These are phyloP conservation scores for Acrobasis repandana DNA, from an alignment of 2,888 invertebrate genomes.

Conservation along the genomic window DNA sequence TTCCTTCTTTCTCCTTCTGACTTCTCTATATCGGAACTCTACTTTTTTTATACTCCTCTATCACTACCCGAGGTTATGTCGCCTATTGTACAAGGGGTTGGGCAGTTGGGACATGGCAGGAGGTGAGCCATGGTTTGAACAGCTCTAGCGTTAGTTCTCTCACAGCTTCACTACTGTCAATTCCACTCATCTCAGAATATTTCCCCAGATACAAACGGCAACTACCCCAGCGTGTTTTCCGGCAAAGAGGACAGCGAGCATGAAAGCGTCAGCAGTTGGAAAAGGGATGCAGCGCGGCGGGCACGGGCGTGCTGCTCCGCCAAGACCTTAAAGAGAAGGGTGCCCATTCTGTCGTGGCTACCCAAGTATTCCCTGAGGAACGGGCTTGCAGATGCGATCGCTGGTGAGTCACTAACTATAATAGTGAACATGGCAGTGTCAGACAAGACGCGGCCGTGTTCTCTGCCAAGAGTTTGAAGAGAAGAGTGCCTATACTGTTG, in stretches of 20 bases:
- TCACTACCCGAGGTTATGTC: too few species aligned
- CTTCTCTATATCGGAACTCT: too few species aligned
- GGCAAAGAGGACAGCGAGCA: conserved; percentile 34
- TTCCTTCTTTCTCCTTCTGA: too few species aligned
- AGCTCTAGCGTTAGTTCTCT: too few species aligned
- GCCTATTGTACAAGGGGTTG: too few species aligned
- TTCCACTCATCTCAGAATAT: not conserved
- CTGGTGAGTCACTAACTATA: conserved; percentile 75
- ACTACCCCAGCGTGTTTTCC: conserved; percentile 49
- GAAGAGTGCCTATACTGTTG: conserved; percentile 85
- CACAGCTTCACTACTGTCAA: too few species aligned
- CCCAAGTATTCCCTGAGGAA: conserved; percentile 85
- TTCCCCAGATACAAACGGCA: conserved; percentile 52
- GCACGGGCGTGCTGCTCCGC: conserved; percentile 81
- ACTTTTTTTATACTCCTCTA: too few species aligned
- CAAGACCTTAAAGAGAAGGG: conserved; percentile 83
- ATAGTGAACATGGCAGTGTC: conserved; percentile 18
- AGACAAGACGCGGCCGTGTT: conserved; percentile 76
- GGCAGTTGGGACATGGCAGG: too few species aligned
- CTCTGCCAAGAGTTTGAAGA: conserved; percentile 84
- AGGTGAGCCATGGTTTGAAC: too few species aligned
- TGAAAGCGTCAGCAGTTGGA: conserved; percentile 48
- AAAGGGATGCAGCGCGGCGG: conserved; percentile 58
- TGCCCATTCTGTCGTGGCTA: conserved; percentile 87
- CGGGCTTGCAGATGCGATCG: conserved; percentile 89